Percentiles rank a stretch among this genome's conserved stretches.
Conservation (phyloP, 1,140 invertebrate species). For the Euura saliciscinereae region DNA sequence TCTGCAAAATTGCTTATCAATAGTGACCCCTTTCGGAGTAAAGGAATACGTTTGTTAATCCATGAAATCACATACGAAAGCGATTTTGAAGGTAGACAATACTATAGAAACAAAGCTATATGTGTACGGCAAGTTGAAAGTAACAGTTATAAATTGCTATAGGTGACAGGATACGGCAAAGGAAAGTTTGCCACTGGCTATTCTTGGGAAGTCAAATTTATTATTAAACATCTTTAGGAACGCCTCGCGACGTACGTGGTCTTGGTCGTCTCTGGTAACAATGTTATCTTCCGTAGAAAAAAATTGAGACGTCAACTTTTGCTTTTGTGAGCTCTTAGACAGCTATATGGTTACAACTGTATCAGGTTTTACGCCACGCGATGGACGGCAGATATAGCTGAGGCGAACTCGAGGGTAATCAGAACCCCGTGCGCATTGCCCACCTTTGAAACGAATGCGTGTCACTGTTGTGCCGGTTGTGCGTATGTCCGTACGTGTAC, state of each 20-base stretch:
- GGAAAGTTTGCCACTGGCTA: no score
- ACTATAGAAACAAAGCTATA: no score
- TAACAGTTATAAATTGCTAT: no score
- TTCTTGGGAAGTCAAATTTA: not conserved
- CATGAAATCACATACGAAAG: no score
- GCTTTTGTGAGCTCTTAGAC: not conserved
- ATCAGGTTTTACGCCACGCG: not conserved
- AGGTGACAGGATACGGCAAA: no score
- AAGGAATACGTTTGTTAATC: no score
- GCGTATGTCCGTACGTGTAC: not conserved
- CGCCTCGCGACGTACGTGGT: not conserved
- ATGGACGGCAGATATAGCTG: not conserved
- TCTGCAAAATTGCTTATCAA: no score
- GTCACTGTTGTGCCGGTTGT: not conserved
- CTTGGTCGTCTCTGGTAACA: not conserved
- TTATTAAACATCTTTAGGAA: not conserved
- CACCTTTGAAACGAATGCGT: not conserved
- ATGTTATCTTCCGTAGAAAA: not conserved
- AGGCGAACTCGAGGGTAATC: conserved; percentile 2
- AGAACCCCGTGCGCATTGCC: not conserved
- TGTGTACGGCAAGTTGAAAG: no score
- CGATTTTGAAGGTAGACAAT: no score
- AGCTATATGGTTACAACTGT: conserved; percentile 3
- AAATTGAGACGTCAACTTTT: conserved; percentile 7
- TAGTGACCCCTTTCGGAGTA: no score